Evolutionary conservation across 2,113 vertebrate species (phyloP).

Genomic region (Salvator merianae): DNA sequence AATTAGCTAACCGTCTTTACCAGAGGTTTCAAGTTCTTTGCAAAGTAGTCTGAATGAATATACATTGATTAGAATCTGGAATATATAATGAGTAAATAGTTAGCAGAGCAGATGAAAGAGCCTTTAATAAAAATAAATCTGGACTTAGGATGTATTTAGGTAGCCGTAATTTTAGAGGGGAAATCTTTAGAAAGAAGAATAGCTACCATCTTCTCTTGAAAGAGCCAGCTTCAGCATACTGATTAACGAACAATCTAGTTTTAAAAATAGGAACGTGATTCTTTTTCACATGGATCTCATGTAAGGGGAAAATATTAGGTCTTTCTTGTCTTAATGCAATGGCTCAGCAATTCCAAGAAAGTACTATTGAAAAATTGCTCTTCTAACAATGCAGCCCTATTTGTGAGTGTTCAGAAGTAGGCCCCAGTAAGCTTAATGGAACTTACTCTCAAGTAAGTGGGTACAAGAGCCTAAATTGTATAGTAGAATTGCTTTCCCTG

Average conservation of each 20-base stretch:
- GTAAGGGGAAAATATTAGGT: not conserved
- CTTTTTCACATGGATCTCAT: not conserved
- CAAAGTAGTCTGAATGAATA: constrained; percentile 1
- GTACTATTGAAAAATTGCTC: not conserved
- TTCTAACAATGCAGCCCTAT: no score
- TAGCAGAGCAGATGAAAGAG: not conserved
- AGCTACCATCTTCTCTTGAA: not conserved
- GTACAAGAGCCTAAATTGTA: no score
- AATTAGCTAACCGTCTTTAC: constrained; percentile 10
- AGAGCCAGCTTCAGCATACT: not conserved
- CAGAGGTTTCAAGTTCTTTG: not conserved
- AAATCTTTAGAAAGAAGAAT: not conserved
- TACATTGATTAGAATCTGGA: constrained; percentile 9
- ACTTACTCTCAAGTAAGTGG: no score
- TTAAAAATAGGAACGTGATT: not conserved
- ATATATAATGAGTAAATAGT: constrained; percentile 28
- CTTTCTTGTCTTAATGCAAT: not conserved
- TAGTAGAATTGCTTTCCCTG: no score
- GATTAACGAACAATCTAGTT: not conserved
- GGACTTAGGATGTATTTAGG: constrained; percentile 8
- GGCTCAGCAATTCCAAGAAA: not conserved
- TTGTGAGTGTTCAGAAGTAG: no score
- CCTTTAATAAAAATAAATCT: constrained; percentile 30
- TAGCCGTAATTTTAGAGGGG: constrained; percentile 13
- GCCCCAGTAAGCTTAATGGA: no score